phyloP scores from a whole-genome alignment of 1,140 invertebrate species.

The Tribolium castaneum region DNA sequence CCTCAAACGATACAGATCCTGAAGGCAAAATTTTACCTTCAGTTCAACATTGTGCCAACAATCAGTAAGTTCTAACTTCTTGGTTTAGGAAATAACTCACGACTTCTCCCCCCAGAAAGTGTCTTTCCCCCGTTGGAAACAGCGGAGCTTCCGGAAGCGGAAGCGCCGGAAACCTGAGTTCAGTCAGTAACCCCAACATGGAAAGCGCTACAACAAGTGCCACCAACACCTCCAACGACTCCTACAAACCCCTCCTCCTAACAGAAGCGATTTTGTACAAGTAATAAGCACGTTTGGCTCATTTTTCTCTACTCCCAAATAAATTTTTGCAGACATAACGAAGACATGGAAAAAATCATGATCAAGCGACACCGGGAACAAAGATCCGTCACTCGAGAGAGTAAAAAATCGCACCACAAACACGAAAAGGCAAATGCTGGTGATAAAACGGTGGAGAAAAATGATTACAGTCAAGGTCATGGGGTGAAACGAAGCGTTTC shows the following conservation, averaged over 20 bases:
- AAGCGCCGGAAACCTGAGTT: constrained; percentile 70
- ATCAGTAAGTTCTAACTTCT: constrained; percentile 54
- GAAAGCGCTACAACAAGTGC: constrained; percentile 67
- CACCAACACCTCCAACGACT: constrained; percentile 58
- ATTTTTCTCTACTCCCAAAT: not conserved
- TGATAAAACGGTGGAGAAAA: constrained; percentile 40
- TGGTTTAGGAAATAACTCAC: no score
- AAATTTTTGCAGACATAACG: constrained; percentile 71
- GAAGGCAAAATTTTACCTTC: constrained; percentile 55
- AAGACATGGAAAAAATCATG: constrained; percentile 83
- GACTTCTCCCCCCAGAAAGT: constrained; percentile 59
- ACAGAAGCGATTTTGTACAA: constrained; percentile 72
- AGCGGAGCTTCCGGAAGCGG: constrained; percentile 69
- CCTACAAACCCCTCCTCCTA: constrained; percentile 68
- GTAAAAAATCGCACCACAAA: constrained; percentile 60
- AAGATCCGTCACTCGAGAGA: constrained; percentile 66
- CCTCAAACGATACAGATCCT: constrained; percentile 56
- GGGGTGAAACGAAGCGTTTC: constrained; percentile 70
- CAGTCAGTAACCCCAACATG: constrained; percentile 65
- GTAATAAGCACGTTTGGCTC: constrained; percentile 46
- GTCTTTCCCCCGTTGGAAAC: constrained; percentile 65
- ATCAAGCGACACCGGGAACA: constrained; percentile 75
- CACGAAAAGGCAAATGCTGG: constrained; percentile 47
- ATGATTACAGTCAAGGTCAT: constrained; percentile 56
- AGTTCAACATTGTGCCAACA: constrained; percentile 51